Conservation (phyloP, 2,888 invertebrate genomes). For the Campopleginae sp. region DNA sequence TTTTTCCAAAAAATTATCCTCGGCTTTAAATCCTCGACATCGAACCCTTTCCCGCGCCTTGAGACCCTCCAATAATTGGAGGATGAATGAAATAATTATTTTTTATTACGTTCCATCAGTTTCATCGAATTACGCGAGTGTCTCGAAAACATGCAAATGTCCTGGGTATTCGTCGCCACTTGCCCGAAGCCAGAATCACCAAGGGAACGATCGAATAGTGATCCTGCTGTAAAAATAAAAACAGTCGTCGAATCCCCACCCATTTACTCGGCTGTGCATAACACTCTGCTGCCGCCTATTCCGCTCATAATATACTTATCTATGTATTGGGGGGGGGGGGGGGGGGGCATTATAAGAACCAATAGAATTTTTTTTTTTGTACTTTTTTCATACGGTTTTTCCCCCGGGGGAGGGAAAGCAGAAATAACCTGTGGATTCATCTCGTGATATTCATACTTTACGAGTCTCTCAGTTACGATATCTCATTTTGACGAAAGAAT, state of each 20-base stretch:
- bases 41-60: too few species aligned
- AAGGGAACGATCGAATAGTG: not conserved
- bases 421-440: conserved; percentile 68
- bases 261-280: conserved; percentile 10
- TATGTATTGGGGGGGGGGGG: not conserved
- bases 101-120: not conserved
- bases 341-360: not conserved
- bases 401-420: conserved; percentile 37
- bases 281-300: not conserved
- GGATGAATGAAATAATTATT: too few species aligned
- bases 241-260: not conserved
- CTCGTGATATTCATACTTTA: conserved; percentile 59
- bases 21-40: not conserved
- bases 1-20: not conserved
- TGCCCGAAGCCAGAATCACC: not conserved
- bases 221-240: not conserved
- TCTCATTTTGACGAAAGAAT: conserved; percentile 57
- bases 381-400: conserved; percentile 54
- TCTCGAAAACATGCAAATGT: not conserved
- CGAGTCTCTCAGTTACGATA: conserved; percentile 50
- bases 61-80: too few species aligned
- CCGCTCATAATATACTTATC: conserved; percentile 18
- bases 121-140: not conserved
- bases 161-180: not conserved
- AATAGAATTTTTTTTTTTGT: conserved; percentile 59